A percentile compares a stretch with the other conserved stretches of the same genome.
These are phyloP conservation scores for Drosophila maculinotata DNA, from an alignment of 2,888 invertebrate species.

Conservation along the genomic window DNA sequence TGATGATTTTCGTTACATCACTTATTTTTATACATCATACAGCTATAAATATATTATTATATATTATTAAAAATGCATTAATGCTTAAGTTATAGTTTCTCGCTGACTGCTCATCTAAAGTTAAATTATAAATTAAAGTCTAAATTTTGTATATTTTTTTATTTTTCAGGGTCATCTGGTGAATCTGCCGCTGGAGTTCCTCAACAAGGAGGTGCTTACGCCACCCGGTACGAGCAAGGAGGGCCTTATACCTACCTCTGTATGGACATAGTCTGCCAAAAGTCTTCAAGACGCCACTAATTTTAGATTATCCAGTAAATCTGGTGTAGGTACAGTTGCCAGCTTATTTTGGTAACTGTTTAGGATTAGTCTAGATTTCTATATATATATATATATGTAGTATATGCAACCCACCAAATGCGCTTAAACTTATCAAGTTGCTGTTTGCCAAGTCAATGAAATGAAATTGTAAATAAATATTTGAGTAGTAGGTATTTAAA, in stretches of 20 bases:
- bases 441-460: conserved; percentile 61
- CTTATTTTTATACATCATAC: too few relatives aligned
- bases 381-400: neutral
- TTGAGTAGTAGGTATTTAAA: conserved; percentile 21
- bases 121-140: neutral
- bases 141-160: neutral
- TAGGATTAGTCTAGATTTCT: conserved; percentile 19
- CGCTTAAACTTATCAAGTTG: conserved; percentile 55
- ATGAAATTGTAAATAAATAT: conserved; percentile 23
- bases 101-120: too few relatives aligned
- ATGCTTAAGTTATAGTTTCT: too few relatives aligned
- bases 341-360: conserved; percentile 1
- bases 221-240: conserved; percentile 94
- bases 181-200: conserved; percentile 94
- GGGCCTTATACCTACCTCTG: conserved; percentile 95
- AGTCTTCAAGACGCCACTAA: conserved; percentile 62
- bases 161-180: conserved; percentile 91
- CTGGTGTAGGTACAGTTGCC: conserved; percentile 20
- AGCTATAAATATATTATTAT: too few relatives aligned
- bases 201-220: conserved; percentile 93
- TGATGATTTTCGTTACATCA: too few relatives aligned
- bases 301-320: conserved; percentile 18
- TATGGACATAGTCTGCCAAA: conserved; percentile 91
- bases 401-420: conserved; percentile 67
- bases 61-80: too few relatives aligned